Percentiles rank a stretch among this genome's conserved stretches.
These are phyloP conservation scores for Troides aeacus DNA, from an alignment of 2,888 invertebrate genomes.

Conservation along the genomic window DNA sequence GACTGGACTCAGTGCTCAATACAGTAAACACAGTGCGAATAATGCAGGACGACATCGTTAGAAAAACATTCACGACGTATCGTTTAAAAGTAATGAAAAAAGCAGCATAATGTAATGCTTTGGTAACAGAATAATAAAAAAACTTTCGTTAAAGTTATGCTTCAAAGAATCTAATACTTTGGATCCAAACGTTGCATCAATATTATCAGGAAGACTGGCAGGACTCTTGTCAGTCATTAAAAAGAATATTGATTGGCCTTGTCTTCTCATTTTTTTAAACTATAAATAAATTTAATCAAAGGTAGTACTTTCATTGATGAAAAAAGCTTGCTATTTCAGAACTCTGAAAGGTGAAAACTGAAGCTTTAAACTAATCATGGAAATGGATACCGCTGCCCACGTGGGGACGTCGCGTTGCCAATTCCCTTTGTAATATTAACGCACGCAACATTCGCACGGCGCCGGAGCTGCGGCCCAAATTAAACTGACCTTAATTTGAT, in stretches of 20 bases:
- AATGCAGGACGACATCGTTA: too few relatives aligned
- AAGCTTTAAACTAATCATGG: neutral
- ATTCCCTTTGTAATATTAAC: slow-evolving; percentile 13
- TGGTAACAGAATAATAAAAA: too few relatives aligned
- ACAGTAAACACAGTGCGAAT: too few relatives aligned
- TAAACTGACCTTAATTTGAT: slow-evolving; percentile 23
- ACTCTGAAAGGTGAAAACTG: neutral
- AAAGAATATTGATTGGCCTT: neutral
- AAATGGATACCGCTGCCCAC: slow-evolving; percentile 7
- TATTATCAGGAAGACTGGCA: too few relatives aligned
- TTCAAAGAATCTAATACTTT: too few relatives aligned
- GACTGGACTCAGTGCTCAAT: too few relatives aligned
- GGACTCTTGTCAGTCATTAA: too few relatives aligned
- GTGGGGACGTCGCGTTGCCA: slow-evolving; percentile 7
- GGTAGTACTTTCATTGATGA: neutral
- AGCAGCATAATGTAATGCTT: too few relatives aligned
- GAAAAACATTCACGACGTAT: too few relatives aligned
- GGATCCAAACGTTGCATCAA: too few relatives aligned
- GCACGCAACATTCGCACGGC: slow-evolving; percentile 11
- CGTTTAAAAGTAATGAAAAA: too few relatives aligned
- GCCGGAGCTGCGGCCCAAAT: slow-evolving; percentile 6
- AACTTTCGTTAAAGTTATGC: too few relatives aligned
- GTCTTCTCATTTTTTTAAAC: neutral
- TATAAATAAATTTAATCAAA: neutral
- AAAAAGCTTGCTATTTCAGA: neutral